phyloP scores from a whole-genome alignment of 2,113 vertebrate genomes.

The Corythaeola cristata region DNA sequence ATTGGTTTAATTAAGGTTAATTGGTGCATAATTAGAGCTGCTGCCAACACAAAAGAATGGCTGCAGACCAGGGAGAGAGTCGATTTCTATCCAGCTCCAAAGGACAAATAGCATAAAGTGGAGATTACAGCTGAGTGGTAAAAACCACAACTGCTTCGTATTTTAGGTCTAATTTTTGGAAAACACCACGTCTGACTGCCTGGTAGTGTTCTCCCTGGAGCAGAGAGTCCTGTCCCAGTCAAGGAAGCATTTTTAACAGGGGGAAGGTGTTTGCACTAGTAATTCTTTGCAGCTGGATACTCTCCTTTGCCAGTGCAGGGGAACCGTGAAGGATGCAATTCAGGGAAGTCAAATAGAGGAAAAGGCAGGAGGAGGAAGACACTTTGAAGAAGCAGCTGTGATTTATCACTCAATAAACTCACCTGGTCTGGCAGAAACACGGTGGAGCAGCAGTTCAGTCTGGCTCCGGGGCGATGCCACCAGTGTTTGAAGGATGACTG shows the following conservation, averaged over 20 bases:
- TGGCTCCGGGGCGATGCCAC: neutral
- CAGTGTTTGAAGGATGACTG: neutral
- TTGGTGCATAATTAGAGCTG: constrained; percentile 68
- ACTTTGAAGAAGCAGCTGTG: neutral
- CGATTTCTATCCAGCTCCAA: constrained; percentile 10
- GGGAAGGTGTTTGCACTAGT: neutral
- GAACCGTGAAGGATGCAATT: neutral
- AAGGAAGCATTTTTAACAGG: neutral
- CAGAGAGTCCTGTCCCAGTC: neutral
- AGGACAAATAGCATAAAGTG: constrained; percentile 19
- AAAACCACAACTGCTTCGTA: neutral
- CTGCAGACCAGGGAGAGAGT: constrained; percentile 42
- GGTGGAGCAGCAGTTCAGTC: neutral
- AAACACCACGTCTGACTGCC: neutral
- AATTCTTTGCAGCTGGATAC: neutral
- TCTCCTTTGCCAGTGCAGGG: neutral
- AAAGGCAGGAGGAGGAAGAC: neutral
- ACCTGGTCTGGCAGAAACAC: neutral
- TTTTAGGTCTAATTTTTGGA: neutral
- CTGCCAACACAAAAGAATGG: constrained; percentile 57
- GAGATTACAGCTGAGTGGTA: neutral
- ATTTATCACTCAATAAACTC: neutral
- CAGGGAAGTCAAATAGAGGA: neutral
- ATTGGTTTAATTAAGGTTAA: constrained; percentile 79
- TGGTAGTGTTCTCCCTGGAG: neutral